Evolutionary conservation across 2,113 vertebrate genomes (phyloP).

Genomic region (Cinclus cinclus): DNA sequence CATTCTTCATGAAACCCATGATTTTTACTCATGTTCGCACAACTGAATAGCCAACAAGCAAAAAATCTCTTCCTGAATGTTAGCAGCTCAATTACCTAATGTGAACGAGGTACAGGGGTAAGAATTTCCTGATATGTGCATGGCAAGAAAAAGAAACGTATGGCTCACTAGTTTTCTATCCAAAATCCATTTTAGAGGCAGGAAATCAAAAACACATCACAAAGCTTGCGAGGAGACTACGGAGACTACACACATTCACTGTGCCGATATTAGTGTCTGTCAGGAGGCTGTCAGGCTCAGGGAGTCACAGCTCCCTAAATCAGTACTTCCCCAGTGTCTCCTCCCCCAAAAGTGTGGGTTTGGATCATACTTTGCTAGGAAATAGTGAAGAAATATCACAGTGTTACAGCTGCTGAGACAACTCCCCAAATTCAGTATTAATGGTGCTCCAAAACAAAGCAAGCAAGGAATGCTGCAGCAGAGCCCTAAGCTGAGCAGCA

Average conservation of each 20-base stretch:
- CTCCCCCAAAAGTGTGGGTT: not conserved
- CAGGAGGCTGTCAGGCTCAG: slow-evolving; percentile 46
- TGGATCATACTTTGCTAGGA: slow-evolving; percentile 14
- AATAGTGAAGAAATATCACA: slow-evolving; percentile 46
- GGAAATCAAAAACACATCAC: slow-evolving; percentile 71
- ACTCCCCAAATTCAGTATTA: slow-evolving; percentile 49
- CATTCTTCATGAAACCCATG: not conserved
- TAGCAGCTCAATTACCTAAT: not conserved
- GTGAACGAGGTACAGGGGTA: slow-evolving; percentile 8
- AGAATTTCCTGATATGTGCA: slow-evolving; percentile 31
- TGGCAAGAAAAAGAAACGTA: not conserved
- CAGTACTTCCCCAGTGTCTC: not conserved
- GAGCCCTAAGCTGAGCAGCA: slow-evolving; percentile 58
- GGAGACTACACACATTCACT: slow-evolving; percentile 59
- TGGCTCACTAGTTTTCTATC: slow-evolving; percentile 43
- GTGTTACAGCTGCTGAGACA: slow-evolving; percentile 49
- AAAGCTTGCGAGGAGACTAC: slow-evolving; percentile 61
- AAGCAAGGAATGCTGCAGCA: slow-evolving; percentile 33
- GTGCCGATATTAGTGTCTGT: slow-evolving; percentile 43
- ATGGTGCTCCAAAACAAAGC: slow-evolving; percentile 29
- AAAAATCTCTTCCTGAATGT: not conserved
- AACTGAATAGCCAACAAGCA: not conserved
- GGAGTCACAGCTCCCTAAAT: slow-evolving; percentile 33
- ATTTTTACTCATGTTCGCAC: not conserved
- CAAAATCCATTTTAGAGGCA: slow-evolving; percentile 67